Evolutionary conservation across 2,113 vertebrate species (phyloP), one percentile per base, ranked within the genome.

Genomic region (Rissa tridactyla): DNA sequence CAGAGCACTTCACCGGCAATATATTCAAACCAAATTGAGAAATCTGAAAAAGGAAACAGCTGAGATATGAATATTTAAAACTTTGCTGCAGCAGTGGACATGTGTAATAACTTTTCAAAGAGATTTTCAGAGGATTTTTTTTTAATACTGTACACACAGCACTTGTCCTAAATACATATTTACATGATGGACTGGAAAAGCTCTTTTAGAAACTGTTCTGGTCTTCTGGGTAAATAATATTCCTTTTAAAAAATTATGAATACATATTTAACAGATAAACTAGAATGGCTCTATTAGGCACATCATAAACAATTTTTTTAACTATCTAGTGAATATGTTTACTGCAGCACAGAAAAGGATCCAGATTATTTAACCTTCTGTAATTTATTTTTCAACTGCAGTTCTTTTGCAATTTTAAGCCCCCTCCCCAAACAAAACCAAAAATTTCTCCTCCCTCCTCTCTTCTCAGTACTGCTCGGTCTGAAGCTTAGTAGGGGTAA

Each of bases 141-240:
- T 87, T 94, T 92, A 96, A 93, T 85, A 79, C 83, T 95, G 87
- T 96, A 90, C 95, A 93, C 94, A 95, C 73, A 97, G 87, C 92
- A 84, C 96, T 97, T 97, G 95, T 93, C 97, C 97, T 96, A 97
- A 97, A 97, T 97, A 97, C 96, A 97, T 97, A 97, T 97, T 97
- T 97, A 97, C 95, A 96, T 89, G 94, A 91, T 78, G 88, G 92
- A 86, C 95, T 97, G 90, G 61, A 92, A 95, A 95, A 92, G 54
- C 91, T 95, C 88, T 95, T 97, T 95, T 68, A 96, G 94, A 94
- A 94, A 95, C 80, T 82, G 82, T 92, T 96, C 88, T 77, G 73
- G 90, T 94, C 96, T 95, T 95, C 86, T 96, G 96, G 91, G 90
- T 90, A 92, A 97, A 95, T 95, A 92, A 93, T 60, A 92, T 72